Evolutionary conservation across 2,888 invertebrate species (phyloP).

Genomic region (Barypeithes pellucidus): DNA sequence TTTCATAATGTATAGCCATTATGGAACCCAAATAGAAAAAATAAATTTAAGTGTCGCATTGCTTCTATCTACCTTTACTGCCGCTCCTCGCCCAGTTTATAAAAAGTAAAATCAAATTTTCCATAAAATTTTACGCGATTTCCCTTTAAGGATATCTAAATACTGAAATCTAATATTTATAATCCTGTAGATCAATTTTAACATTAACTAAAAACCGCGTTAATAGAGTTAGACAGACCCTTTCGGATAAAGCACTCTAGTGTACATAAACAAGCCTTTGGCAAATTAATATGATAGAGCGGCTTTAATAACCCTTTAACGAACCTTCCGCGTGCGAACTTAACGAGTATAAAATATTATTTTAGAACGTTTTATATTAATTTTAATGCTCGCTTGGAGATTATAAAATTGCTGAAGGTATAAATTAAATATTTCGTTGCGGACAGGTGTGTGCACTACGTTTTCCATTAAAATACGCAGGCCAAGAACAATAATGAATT

Average conservation of each 20-base stretch:
- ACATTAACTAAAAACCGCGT: slow-evolving; percentile 5
- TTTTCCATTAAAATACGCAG: too few species aligned
- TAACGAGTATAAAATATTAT: slow-evolving; percentile 1
- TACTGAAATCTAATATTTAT: background rate
- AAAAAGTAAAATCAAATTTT: too few species aligned
- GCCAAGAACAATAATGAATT: too few species aligned
- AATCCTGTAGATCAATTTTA: background rate
- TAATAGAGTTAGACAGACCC: slow-evolving; percentile 19
- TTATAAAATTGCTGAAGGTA: background rate
- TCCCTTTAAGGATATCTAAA: background rate
- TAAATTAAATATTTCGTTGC: background rate
- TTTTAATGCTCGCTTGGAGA: slow-evolving; percentile 10
- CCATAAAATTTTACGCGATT: background rate
- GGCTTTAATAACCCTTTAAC: slow-evolving; percentile 8
- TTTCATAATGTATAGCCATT: too few species aligned
- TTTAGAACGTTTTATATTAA: slow-evolving; percentile 4
- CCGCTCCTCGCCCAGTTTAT: too few species aligned
- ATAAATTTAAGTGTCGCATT: too few species aligned
- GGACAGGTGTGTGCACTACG: too few species aligned
- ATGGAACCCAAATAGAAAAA: too few species aligned
- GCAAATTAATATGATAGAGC: slow-evolving; percentile 19
- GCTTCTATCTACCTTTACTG: too few species aligned
- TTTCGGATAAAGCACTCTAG: slow-evolving; percentile 3
- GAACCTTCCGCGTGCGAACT: background rate
- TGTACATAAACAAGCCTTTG: slow-evolving; percentile 17